A percentile compares a stretch with the other conserved stretches of the same genome.
Conservation (phyloP, 1,140 invertebrate species). For the Sinella curviseta region DNA sequence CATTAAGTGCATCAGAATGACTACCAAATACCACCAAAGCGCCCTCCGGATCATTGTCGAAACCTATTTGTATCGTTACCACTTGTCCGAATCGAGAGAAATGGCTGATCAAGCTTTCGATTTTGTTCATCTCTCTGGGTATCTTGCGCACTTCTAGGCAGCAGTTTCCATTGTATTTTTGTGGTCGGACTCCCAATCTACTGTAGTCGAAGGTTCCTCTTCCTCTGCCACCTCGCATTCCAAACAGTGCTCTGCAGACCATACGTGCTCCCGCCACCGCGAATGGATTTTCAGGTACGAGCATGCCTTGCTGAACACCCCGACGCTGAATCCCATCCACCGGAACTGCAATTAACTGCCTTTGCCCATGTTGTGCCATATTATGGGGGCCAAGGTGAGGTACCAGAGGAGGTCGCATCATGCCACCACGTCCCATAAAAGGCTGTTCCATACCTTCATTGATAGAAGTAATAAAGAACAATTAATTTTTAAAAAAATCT, state of each 20-base stretch:
- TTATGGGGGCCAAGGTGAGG: not conserved
- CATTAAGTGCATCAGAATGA: conserved; percentile 83
- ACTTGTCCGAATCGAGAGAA: conserved; percentile 94
- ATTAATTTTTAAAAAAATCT: no score
- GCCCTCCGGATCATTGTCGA: conserved; percentile 84
- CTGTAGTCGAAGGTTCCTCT: conserved; percentile 66
- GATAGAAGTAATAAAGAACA: no score
- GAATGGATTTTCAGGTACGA: not conserved
- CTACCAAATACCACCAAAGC: conserved; percentile 87
- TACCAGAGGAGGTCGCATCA: not conserved
- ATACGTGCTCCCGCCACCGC: not conserved
- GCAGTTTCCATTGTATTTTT: conserved; percentile 65
- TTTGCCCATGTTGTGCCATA: not conserved
- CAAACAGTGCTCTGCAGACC: not conserved
- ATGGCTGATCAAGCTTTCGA: conserved; percentile 90
- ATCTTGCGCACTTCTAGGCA: conserved; percentile 88
- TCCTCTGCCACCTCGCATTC: not conserved
- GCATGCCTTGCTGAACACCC: not conserved
- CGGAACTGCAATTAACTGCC: not conserved
- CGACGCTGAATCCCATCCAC: not conserved
- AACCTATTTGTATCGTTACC: conserved; percentile 91
- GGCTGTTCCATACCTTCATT: no score
- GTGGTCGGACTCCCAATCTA: conserved; percentile 63
- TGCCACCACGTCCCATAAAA: not conserved
- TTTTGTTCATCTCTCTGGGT: conserved; percentile 84